These are phyloP conservation scores for Gymnogyps californianus DNA, from an alignment of 2,113 vertebrate genomes.

Conservation along the genomic window DNA sequence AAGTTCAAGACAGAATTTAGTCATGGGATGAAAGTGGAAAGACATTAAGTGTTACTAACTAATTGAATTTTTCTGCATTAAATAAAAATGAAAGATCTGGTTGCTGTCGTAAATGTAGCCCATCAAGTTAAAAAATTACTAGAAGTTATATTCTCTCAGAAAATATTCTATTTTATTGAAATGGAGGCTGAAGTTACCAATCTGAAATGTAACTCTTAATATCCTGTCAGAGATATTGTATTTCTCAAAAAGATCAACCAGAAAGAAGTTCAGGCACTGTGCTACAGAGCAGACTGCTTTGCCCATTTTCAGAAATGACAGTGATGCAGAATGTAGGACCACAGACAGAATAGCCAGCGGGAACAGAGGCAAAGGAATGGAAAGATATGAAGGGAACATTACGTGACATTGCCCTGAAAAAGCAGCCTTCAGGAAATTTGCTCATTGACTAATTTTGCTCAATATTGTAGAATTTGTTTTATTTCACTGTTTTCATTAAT, in stretches of 20 bases:
- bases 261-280: neutral
- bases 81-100: neutral
- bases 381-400: neutral
- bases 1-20: constrained; percentile 1
- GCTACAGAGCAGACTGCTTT: neutral
- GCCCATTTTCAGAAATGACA: neutral
- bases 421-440: neutral
- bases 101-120: neutral
- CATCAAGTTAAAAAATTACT: neutral
- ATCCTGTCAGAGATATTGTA: neutral
- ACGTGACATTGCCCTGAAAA: neutral
- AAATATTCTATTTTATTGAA: neutral
- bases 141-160: neutral
- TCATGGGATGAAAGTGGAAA: neutral
- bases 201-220: neutral
- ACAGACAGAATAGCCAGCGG: neutral
- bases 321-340: neutral
- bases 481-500: neutral
- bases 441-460: neutral
- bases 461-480: neutral
- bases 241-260: neutral
- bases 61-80: constrained; percentile 16
- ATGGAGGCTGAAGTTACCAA: neutral
- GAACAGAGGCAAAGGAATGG: neutral
- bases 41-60: neutral